A percentile compares a stretch with the other conserved stretches of the same genome.
Evolutionary conservation across 2,797 vertebrate genomes (phyloP).

Genomic region (Caiman crocodilus): DNA sequence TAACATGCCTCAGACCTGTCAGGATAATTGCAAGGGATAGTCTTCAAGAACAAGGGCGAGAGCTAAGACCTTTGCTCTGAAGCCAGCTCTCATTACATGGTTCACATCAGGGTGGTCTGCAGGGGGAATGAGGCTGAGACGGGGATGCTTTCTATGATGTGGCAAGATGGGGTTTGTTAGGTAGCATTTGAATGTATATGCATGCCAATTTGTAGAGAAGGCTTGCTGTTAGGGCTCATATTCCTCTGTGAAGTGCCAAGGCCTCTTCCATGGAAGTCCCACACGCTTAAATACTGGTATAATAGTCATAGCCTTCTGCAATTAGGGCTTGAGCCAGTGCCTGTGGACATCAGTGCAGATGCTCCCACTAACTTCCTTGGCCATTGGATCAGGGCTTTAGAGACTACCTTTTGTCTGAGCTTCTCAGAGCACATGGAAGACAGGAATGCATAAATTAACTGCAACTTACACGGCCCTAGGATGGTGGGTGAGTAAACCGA

Average conservation of each 20-base stretch:
- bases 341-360: not conserved
- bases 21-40: not conserved
- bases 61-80: conserved; percentile 14
- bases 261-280: not conserved
- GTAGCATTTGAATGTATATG: not conserved
- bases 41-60: conserved; percentile 34
- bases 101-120: not conserved
- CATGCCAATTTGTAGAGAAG: not conserved
- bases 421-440: conserved; percentile 30
- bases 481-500: not conserved
- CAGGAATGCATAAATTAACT: conserved; percentile 6
- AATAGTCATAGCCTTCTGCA: not conserved
- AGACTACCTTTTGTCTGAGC: conserved; percentile 22
- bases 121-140: not conserved
- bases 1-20: not conserved
- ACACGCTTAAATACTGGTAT: not conserved
- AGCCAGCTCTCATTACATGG: not conserved
- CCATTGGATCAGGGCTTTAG: conserved; percentile 8
- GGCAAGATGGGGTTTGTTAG: not conserved
- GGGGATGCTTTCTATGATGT: not conserved
- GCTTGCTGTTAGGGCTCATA: not conserved
- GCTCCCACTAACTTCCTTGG: not conserved
- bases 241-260: not conserved
- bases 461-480: not conserved
- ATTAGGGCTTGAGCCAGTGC: conserved; percentile 14